Conservation (phyloP, 2,797 vertebrate species). For the Enteromius treurensis region DNA sequence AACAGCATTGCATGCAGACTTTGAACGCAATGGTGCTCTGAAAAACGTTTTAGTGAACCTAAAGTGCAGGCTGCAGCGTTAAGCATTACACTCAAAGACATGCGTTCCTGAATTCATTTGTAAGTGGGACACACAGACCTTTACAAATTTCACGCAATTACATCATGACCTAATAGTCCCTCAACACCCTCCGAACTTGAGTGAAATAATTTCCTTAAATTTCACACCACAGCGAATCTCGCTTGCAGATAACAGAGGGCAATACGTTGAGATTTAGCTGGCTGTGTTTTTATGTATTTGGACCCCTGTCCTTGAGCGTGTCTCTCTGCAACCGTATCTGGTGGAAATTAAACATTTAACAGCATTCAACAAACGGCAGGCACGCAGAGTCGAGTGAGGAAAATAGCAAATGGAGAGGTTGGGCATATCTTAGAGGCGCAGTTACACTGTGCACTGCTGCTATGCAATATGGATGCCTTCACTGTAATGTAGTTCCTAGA, state of each 20-base stretch:
- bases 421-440: conserved; percentile 53
- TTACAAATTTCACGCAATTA: conserved; percentile 63
- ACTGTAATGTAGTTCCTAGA: conserved; percentile 55
- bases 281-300: conserved; percentile 51
- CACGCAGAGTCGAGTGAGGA: conserved; percentile 43
- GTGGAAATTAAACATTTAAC: conserved; percentile 63
- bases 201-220: conserved; percentile 56
- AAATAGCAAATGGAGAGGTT: conserved; percentile 55
- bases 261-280: conserved; percentile 49
- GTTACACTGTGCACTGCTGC: conserved; percentile 53
- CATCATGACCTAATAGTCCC: conserved; percentile 60
- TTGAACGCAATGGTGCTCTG: conserved; percentile 6
- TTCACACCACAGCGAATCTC: conserved; percentile 43
- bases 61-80: conserved; percentile 19
- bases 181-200: conserved; percentile 44
- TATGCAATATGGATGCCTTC: conserved; percentile 53
- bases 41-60: conserved; percentile 25
- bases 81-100: conserved; percentile 50
- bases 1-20: background rate
- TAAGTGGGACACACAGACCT: conserved; percentile 52
- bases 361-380: conserved; percentile 50
- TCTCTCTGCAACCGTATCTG: conserved; percentile 49
- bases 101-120: conserved; percentile 47
- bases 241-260: conserved; percentile 37
- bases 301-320: conserved; percentile 59